A percentile compares a stretch with the other conserved stretches of the same genome.
Conservation (phyloP, 2,113 vertebrate genomes). For the Corythornis madagascariensis region DNA sequence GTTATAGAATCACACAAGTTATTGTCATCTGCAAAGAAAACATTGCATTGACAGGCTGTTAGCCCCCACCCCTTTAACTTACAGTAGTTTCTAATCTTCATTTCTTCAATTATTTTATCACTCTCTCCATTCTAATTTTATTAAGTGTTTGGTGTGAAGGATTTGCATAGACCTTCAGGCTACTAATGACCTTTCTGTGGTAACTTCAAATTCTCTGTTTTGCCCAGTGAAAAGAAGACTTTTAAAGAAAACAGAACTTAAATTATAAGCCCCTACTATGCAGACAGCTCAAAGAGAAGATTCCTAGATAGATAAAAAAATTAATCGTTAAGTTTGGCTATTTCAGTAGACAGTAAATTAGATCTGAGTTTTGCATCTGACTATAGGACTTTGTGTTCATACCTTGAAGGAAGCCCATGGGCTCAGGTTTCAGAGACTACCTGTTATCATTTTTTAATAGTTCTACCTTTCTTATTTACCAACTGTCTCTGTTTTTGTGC, state of each 20-base stretch:
- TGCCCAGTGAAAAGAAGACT: conserved; percentile 18
- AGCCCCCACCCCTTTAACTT: neutral
- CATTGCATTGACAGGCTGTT: neutral
- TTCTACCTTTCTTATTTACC: neutral
- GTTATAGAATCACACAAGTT: neutral
- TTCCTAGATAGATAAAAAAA: neutral
- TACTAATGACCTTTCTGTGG: conserved; percentile 83
- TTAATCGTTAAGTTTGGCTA: neutral
- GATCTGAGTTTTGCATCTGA: neutral
- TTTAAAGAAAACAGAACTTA: neutral
- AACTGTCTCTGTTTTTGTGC: neutral
- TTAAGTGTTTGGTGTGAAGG: conserved; percentile 64
- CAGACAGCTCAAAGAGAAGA: neutral
- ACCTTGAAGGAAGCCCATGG: neutral
- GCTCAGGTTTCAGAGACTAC: neutral
- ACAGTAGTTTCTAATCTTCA: neutral
- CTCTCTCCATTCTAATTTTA: conserved; percentile 46
- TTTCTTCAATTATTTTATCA: conserved; percentile 76
- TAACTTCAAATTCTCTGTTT: conserved; percentile 36
- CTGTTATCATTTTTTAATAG: neutral
- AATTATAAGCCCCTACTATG: neutral
- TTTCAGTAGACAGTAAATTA: neutral
- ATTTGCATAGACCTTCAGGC: conserved; percentile 83
- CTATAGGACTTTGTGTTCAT: neutral
- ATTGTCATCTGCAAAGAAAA: neutral